A percentile compares a stretch with the other conserved stretches of the same genome.
These are phyloP conservation scores for Circaetus gallicus DNA, from an alignment of 2,113 vertebrate species.

Conservation along the genomic window DNA sequence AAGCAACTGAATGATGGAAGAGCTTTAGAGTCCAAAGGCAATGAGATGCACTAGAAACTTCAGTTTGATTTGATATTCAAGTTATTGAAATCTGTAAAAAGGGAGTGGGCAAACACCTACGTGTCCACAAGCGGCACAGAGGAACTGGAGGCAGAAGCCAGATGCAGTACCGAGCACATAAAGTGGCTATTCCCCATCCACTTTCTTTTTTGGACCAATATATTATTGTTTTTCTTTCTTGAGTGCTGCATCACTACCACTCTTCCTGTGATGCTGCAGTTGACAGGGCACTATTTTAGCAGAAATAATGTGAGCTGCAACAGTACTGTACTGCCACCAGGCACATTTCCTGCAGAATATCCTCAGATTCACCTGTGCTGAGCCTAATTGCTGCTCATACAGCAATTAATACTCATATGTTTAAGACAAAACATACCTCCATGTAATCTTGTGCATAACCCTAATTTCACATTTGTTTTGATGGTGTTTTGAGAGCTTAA, in stretches of 20 bases:
- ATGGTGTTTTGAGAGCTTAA: background rate
- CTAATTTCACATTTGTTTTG: background rate
- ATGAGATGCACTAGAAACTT: background rate
- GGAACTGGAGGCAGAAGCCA: background rate
- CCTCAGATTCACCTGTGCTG: background rate
- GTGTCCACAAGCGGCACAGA: fast-evolving
- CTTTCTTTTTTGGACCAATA: background rate
- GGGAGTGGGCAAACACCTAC: background rate
- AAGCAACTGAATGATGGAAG: background rate
- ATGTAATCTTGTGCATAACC: background rate
- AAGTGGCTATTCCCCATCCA: background rate
- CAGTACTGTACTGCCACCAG: fast-evolving
- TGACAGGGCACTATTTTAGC: background rate
- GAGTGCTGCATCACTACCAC: background rate
- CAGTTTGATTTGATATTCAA: background rate
- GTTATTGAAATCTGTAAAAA: background rate
- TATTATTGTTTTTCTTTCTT: background rate
- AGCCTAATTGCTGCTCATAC: background rate
- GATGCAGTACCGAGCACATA: background rate
- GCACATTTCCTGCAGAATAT: background rate
- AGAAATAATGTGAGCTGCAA: background rate
- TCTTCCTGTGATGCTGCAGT: background rate
- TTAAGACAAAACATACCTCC: background rate
- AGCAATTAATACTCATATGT: background rate
- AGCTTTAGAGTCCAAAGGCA: background rate